Base-by-base conservation (phyloP, 2,113 vertebrate species). In the Daubentonia madagascariensis region DNA sequence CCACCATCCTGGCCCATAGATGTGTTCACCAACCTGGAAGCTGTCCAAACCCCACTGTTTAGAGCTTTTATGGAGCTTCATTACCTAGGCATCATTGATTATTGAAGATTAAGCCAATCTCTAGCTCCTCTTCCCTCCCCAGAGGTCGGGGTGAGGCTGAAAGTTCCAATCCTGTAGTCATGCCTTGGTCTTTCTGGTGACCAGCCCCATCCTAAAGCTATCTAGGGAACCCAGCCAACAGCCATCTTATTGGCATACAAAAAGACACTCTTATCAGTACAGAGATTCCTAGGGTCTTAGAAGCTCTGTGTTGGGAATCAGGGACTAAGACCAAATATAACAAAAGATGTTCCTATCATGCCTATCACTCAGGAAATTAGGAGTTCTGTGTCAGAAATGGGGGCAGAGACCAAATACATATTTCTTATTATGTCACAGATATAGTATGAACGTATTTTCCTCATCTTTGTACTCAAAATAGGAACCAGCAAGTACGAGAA, bases 401-500 rank as follows among this genome's bases (percentile, higher is more conserved):
- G 11, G 28, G 18, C 81, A 75, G 30, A 57, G 45, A 80, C 13
- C n/a, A 86, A 90, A 40, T 80, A 30, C 57, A 61, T 35, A 54
- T 90, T 73, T 68, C 20, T 57, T 91, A 23, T 65, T 72, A 54
- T 72, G 52, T 72, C 80, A 72, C n/a, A 65, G 18, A 63, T 94
- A 85, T 28, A 40, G 3, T 87, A 45, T 76, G 45, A 54, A 79
- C 84, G 50, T 85, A 95, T 92, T 96, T 95, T 75, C 50, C 32
- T 91, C 40, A 68, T 93, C 17, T 79, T 84, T 73, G 20, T 80
- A 90, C 59, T 92, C 57, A 89, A 96, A 97, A 92, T 87, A 91
- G 79, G 65, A 18, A 50, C 30, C 70, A 92, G 32, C n/a, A 91
- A 78, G 9, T 96, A 68, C 35, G 50, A 78, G 83, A 93, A 50